Base-by-base conservation (phyloP, 2,797 vertebrate genomes). In the Sebastes goodei region DNA sequence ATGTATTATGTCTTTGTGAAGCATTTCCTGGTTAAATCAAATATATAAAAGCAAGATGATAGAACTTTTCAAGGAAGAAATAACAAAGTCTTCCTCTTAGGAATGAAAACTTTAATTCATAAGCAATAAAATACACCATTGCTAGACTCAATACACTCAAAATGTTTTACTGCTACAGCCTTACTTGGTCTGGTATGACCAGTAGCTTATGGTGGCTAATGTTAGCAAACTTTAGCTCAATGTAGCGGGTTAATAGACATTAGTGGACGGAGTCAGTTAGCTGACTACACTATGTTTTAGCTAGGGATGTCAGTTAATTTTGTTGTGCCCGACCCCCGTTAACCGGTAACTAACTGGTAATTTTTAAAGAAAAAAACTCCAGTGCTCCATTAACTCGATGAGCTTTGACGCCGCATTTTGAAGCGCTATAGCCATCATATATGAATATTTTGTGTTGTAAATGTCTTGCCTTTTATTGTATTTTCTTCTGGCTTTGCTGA, bases 101-200 rank as follows among this genome's bases (percentile, higher is more conserved):
- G 32, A 66, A 75, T 59, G 14, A 30, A 63, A 32, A 49, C 2
- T 49, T 29, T 1, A 21, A 52, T 73, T 76, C 6, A 25, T 3
- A 7, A 25, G 10, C 14, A 20, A 32, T 12, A 30, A 32, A 46
- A 57, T 9, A 38, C 42, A 35, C 10, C 20, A 12, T 8, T 42
- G 42, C 3, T 70, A 6, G 38, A 69, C 32, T 67, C 4, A 27
- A 32, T 46, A 17, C 27, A 21, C 29, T 35, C 60, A 32, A 2
- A 14, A 14, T 4, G 7, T n/a, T 76, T 78, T 53, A 29, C 15
- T 61, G 42, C 17, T n/a, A n/a, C 11, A n/a, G 7, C 15, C 25
- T 52, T 15, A 62, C 5, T 61, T 52, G 38, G 38, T 76, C 42
- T n/a, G 42, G 56, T 52, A 21, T 76, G n/a, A 65, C 29, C 6